Evolutionary conservation across 2,888 invertebrate species (phyloP).

Genomic region (Aelia acuminata): DNA sequence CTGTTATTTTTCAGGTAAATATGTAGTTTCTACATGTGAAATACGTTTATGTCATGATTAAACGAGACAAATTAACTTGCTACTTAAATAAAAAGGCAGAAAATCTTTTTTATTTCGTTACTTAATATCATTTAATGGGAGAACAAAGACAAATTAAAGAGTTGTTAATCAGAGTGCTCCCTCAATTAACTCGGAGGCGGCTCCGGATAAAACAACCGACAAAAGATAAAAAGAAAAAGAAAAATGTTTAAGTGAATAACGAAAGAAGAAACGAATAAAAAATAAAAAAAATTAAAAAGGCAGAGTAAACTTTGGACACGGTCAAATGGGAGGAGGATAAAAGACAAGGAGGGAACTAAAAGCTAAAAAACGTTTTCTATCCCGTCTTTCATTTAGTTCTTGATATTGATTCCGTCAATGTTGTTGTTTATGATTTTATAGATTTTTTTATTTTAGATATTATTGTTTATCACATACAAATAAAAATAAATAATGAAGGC

Average conservation of each 20-base stretch:
- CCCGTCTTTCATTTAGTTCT: too few species aligned
- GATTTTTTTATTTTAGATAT: too few species aligned
- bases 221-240: not conserved
- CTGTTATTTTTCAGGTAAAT: too few species aligned
- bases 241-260: constrained; percentile 35
- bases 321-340: not conserved
- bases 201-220: not conserved
- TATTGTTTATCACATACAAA: too few species aligned
- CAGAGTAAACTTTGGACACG: not conserved
- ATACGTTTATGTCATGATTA: too few species aligned
- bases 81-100: not conserved
- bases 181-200: constrained; percentile 10
- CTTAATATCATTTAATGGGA: too few species aligned
- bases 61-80: not conserved
- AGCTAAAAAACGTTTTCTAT: too few species aligned
- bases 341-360: not conserved
- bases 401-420: too few species aligned
- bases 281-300: not conserved
- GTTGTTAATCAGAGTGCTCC: constrained; percentile 12
- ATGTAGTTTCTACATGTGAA: too few species aligned
- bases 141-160: constrained; percentile 12
- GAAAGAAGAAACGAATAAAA: too few species aligned
- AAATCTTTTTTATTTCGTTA: constrained; percentile 11
- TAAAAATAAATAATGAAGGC: too few species aligned
- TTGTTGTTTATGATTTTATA: too few species aligned